Base-by-base conservation (phyloP, 1,140 invertebrate genomes). In the Marisa cornuarietis region DNA sequence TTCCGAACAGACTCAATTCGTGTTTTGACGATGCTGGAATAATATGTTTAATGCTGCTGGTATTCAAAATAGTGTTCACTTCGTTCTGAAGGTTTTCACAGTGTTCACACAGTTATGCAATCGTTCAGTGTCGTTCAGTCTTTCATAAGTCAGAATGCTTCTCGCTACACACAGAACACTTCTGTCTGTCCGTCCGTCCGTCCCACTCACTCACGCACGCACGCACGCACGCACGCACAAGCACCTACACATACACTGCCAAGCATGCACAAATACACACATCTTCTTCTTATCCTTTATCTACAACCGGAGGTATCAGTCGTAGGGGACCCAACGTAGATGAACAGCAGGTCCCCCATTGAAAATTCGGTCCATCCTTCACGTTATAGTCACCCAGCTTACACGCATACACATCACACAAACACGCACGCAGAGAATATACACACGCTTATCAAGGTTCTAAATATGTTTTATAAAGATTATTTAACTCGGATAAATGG, bases 311-410 rank as follows among this genome's bases (percentile, higher is more conserved):
- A 20, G n/a, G n/a, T 65, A 24, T 4, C n/a, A 24, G 62, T 65
- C 18, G 62, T 65, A 7, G 62, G 4, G 62, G 62, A 18, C 18
- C 3, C n/a, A 24, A 7, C 18, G 62, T 69, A 2, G 42, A 31
- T n/a, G 66, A 22, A 61, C 13, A 74, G 0, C 8, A 54, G 61
- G 18, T 58, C 26, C 2, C 51, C 16, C 72, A 74, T 3, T 51
- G 51, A 26, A 24, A 18, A 63, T 2, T 7, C 18, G 18, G 62
- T 63, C 62, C 7, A 63, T 63, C 62, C n/a, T 20, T 51, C 72
- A 74, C 72, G n/a, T n/a, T n/a, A 74, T 51, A 74, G n/a, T 58
- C 72, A 58, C 72, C 22, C 72, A 74, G 58, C 72, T 4, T 6
- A 74, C 72, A 58, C 49, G 18, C 72, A 54, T 14, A 2, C 52